Base-by-base conservation (phyloP, 2,888 invertebrate genomes). In the Hydraecia micacea region DNA sequence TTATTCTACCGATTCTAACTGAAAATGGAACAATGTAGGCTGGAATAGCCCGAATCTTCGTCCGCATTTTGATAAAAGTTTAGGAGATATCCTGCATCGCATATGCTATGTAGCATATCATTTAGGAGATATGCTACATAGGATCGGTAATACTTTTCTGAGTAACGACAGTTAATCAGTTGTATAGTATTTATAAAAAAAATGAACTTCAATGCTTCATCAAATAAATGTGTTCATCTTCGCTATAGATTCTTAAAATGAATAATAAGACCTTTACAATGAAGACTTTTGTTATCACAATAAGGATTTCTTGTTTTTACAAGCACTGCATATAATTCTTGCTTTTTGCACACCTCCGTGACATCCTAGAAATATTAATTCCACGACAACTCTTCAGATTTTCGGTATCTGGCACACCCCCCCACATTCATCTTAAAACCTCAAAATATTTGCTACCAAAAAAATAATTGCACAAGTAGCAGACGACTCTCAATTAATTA, bases 401-500 rank as follows among this genome's bases (percentile, higher is more conserved):
- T 36, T 18, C 28, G 13, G 7, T 28, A n/a, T 73, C 21, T 49
- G 21, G 15, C 52, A 42, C 32, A 36, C 46, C 28, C 2, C 2
- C 36, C 28, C 21, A 32, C 4, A 62, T 75, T 7, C 2, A 52
- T 73, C 25, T 32, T 21, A 32, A 0, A 28, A 67, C 13, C 49
- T 21, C 3, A 70, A 66, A 13, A 71, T 32, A 67, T 79, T 46
- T 39, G 1, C 36, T 18, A 55, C 39, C 46, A 79, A 69, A 84
- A 65, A 80, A 63, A 66, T 49, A 75, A 77, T 81, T 83, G 58
- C 81, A 58, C 55, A 70, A 80, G 66, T 69, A 76, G 63, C 76
- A 46, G n/a, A 69, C 75, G n/a, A 69, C 75, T 67, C 70, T 74
- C 65, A 80, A 81, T 88, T 83, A 86, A 88, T 85, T 81, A 85